Base-by-base conservation (phyloP, 2,888 invertebrate species). In the Emmelina monodactyla region DNA sequence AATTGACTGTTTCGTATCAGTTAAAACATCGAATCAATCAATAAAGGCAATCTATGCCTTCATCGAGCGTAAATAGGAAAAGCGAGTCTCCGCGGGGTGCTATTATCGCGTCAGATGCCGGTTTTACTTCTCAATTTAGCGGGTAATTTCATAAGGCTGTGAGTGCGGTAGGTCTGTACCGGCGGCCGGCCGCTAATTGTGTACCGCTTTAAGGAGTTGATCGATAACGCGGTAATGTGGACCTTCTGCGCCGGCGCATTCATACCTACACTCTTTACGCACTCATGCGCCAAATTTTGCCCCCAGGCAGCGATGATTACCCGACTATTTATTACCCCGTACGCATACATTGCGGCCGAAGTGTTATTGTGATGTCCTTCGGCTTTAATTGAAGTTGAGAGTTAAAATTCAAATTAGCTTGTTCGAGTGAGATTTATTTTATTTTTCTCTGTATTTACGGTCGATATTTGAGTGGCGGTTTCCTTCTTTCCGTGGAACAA, bases 41-140 rank as follows among this genome's bases (percentile, higher is more conserved):
- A 25, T 25, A 25, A 4, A 19, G 25, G n/a, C 25, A 25, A 25
- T 25, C 25, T 25, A 25, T 25, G n/a, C 6, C 25, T 25, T 25
- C 25, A 25, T 29, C 29, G 41, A 40, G 49, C 55, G 55, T 63
- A 63, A 69, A 68, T 69, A 70, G 67, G 62, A 59, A 53, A 62
- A 50, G 39, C 43, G 49, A 53, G 49, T 48, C 39, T 53, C 62
- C 51, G 49, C 51, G 50, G 54, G 62, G 51, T 45, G 55, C 53
- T 58, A 73, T 73, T 73, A 72, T 59, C 63, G 53, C 62, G 69
- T 73, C 72, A 63, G 58, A 19, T 19, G 54, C 53, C 45, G 59
- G 58, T 53, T 66, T 71, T 75, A 72, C 71, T 64, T 67, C 75
- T 75, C 69, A 75, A 73, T 73, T 70, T 62, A 62, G 62, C 61